Percentiles rank a stretch among this genome's conserved stretches.
Evolutionary conservation across 37 sponge, comb jelly and placozoan genomes (phyloP).

Genomic region (Halisarca cf. caerulea): DNA sequence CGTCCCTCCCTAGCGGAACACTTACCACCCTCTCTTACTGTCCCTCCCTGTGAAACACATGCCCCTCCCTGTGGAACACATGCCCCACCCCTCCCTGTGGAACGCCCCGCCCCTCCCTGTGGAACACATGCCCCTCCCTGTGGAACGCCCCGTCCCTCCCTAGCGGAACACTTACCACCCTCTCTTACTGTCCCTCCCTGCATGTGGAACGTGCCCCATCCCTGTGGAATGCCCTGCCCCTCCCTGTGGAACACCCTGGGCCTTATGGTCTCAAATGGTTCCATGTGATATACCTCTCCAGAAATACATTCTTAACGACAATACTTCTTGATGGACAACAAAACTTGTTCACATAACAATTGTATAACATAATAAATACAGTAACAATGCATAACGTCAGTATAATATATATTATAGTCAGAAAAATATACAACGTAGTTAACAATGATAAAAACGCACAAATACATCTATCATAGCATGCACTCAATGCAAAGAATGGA

Average conservation of each 20-base stretch:
- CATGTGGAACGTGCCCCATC: neutral
- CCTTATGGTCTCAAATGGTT: no score
- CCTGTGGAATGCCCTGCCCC: neutral
- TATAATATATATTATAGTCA: no score
- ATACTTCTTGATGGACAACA: no score
- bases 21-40: neutral
- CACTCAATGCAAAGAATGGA: no score
- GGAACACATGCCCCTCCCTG: neutral
- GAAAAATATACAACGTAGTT: no score
- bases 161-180: neutral
- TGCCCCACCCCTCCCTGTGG: neutral
- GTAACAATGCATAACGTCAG: no score
- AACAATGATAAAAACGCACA: no score
- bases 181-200: neutral
- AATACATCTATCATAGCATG: no score
- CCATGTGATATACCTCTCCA: no score
- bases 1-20: neutral
- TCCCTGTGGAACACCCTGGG: neutral
- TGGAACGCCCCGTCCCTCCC: neutral
- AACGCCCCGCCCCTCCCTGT: neutral
- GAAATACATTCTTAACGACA: no score
- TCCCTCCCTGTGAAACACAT: neutral
- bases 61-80: neutral
- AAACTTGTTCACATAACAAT: no score
- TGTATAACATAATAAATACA: no score